These are phyloP conservation scores for Temnothorax ravouxi DNA, from an alignment of 2,888 invertebrate genomes.

Conservation along the genomic window DNA sequence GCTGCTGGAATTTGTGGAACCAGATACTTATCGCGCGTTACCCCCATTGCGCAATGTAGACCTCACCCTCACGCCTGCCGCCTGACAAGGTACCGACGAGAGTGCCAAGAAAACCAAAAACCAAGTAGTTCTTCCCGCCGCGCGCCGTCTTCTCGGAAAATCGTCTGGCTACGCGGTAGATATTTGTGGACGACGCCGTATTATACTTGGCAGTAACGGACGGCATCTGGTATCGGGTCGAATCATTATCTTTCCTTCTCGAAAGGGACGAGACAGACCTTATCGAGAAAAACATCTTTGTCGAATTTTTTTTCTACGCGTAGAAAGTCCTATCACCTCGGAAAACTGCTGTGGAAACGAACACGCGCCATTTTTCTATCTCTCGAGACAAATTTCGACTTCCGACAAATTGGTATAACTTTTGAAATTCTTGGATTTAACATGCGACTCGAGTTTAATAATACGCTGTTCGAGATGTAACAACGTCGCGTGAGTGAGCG, in stretches of 20 bases:
- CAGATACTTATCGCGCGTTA: constrained; percentile 35
- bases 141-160: constrained; percentile 77
- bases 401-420: not conserved
- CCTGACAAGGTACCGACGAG: constrained; percentile 54
- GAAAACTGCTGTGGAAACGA: not conserved
- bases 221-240: constrained; percentile 6
- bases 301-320: no score
- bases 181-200: constrained; percentile 66
- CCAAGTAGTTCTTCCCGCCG: constrained; percentile 72
- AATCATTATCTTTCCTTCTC: constrained; percentile 45
- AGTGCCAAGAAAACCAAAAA: constrained; percentile 79
- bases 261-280: constrained; percentile 25
- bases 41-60: constrained; percentile 59
- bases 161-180: constrained; percentile 74
- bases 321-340: no score
- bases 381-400: not conserved
- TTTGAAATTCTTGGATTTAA: no score
- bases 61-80: constrained; percentile 45
- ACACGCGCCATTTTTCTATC: not conserved
- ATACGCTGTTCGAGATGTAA: no score
- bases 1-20: not conserved
- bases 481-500: no score
- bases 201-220: constrained; percentile 23
- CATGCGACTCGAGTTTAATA: no score
- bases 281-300: not conserved